phyloP scores from a whole-genome alignment of 2,797 vertebrate genomes.

The Manis crassicaudata region DNA sequence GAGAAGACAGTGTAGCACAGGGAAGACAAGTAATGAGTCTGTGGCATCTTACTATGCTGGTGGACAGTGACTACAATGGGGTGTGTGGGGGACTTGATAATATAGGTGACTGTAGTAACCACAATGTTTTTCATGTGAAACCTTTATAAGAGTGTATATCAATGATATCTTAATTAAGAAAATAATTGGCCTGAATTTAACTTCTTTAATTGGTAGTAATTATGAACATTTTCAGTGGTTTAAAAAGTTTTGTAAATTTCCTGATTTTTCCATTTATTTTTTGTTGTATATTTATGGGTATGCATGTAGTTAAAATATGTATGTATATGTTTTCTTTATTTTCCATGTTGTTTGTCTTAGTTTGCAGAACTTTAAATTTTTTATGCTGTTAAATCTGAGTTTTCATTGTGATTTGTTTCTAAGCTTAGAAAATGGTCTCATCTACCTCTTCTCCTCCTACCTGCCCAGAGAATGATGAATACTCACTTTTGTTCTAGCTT shows the following conservation, averaged over 20 bases:
- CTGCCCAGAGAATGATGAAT: background rate
- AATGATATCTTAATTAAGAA: background rate
- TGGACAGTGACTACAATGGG: no score
- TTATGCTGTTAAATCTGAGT: background rate
- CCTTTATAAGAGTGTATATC: no score
- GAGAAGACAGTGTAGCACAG: no score
- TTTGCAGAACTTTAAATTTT: background rate
- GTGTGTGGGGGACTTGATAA: no score
- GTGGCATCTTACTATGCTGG: no score
- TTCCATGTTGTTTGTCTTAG: background rate
- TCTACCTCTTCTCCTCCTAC: background rate
- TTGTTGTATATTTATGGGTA: background rate
- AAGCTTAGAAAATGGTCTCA: background rate
- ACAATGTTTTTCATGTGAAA: no score
- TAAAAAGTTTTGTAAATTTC: background rate
- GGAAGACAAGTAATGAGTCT: no score
- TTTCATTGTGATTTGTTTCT: conserved; percentile 41
- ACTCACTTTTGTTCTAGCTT: background rate
- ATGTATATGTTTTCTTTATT: background rate
- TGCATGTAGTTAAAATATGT: background rate
- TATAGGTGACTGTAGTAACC: no score
- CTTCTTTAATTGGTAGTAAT: background rate
- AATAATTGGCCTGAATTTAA: background rate
- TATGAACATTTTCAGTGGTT: background rate
- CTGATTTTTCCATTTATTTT: background rate